Evolutionary conservation across 2,888 invertebrate genomes (phyloP), one percentile per base, ranked within the genome.

Genomic region (Drosophila anomalata): DNA sequence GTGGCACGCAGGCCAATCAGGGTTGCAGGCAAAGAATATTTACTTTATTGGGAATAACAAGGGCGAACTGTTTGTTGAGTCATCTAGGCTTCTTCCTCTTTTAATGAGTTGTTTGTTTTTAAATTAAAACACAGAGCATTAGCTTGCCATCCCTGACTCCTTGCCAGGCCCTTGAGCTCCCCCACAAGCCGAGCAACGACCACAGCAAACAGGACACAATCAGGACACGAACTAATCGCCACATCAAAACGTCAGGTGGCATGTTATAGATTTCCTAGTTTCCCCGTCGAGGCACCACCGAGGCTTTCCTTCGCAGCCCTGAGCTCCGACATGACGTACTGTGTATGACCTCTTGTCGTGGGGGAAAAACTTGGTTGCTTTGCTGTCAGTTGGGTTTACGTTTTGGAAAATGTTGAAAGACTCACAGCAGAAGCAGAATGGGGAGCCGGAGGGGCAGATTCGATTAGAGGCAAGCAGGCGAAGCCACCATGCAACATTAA

Each of bases 221-320:
- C 67, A 41, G 67, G 67, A 67, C 70, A 79, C 80, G 63, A 70
- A 77, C 82, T 87, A 87, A 86, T 81, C 85, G 82, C 68, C 53
- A 71, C 80, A 88, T 88, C 88, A 88, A 74, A 51, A 75, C 76
- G 87, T 81, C 84, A 79, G 75, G 77, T 81, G 56, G 74, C 72
- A 62, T 62, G 51, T 72, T 54, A 59, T 73, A 56, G 65, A 56
- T 73, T 57, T 65, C 56, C 56, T 44, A 44, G 56, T 42, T 56
- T 14, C 47, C 8, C 42, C 48, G 24, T n/a, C 17, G 26, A 26
- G 17, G 39, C 47, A 42, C 26, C 57, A 33, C 44, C 62, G 53
- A 17, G 17, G 55, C 39, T 65, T 61, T 79, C 66, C 58, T 71
- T 61, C 59, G 77, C 22, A 24, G 68, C 69, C 67, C 55, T 29